Evolutionary conservation across 2,113 vertebrate species (phyloP), one percentile per base, ranked within the genome.

Genomic region (Pipra filicauda): DNA sequence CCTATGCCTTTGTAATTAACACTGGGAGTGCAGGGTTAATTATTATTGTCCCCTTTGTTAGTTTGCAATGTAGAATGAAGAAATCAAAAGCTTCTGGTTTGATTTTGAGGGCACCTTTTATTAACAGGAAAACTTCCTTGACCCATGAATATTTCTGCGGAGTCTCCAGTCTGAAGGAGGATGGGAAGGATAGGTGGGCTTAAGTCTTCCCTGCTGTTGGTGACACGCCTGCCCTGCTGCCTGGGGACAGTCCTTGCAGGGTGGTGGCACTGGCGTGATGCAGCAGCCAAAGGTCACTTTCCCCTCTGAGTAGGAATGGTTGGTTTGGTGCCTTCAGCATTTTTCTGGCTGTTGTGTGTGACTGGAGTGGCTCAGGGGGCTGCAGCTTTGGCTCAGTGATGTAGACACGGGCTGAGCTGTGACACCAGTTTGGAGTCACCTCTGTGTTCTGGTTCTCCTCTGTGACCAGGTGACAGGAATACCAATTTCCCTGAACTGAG

Each of bases 11-110:
- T 88, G 74, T 76, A 87, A 96, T 94, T 95, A 96, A 88, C 81
- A 69, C 65, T 91, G 85, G 82, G n/a, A 67, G 89, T 5, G n/a
- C 74, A 61, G 39, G 85, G 81, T 91, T 95, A 89, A 96, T 94
- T 92, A 75, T 83, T 84, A 89, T 81, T 82, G 41, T 89, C 65
- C 12, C 65, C 70, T 94, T 64, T 78, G 41, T 81, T 81, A 74
- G 43, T 54, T 78, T 82, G 51, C 69, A n/a, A 3, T 20, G 28
- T 54, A 52, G 62, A 81, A 61, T 1, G 2, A 85, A 82, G 54
- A 89, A 35, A 87, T 75, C 61, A 85, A 72, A 91, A 94, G 30
- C 17, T 78, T 37, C 8, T 33, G 46, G 39, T 66, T 12, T 84
- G 81, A 78, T 79, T 89, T 65, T 2, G 0, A 82, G 44, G 46